These are phyloP conservation scores for Tachuris rubrigastra DNA, from an alignment of 2,113 vertebrate species.

Conservation along the genomic window DNA sequence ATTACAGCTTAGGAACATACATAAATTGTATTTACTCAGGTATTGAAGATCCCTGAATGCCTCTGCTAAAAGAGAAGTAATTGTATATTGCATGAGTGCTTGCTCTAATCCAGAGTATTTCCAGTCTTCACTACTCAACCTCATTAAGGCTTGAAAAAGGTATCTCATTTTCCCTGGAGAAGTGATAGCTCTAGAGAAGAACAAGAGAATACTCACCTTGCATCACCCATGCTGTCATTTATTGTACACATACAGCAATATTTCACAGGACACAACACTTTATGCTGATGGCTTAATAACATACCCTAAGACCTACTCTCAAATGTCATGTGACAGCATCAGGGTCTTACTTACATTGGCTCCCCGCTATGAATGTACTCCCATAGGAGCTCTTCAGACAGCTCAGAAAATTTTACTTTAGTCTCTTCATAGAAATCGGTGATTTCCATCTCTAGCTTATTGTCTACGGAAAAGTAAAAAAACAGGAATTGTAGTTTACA, in stretches of 20 bases:
- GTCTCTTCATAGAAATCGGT: constrained; percentile 92
- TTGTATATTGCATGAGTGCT: not conserved
- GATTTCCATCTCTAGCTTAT: constrained; percentile 75
- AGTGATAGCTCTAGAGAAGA: not conserved
- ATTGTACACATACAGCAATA: not conserved
- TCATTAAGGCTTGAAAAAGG: not conserved
- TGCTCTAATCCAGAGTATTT: not conserved
- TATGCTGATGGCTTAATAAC: not conserved
- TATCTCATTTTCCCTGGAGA: not conserved
- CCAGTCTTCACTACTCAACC: not conserved
- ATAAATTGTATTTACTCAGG: not conserved
- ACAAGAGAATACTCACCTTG: not conserved
- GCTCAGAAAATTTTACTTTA: constrained; percentile 89
- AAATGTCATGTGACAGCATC: not conserved
- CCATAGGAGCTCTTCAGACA: constrained; percentile 93
- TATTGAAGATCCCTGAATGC: not conserved
- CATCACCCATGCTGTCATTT: not conserved
- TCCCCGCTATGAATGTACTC: constrained; percentile 95
- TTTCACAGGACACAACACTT: not conserved
- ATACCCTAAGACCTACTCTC: not conserved
- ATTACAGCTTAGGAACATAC: not conserved
- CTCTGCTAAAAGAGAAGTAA: not conserved
- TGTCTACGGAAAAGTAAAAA: constrained; percentile 49
- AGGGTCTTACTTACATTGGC: constrained; percentile 85
- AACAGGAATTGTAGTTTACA: not conserved